Percentiles rank a stretch among this genome's conserved stretches.
phyloP scores from a whole-genome alignment of 2,888 invertebrate genomes.

The Zootermopsis nevadensis region DNA sequence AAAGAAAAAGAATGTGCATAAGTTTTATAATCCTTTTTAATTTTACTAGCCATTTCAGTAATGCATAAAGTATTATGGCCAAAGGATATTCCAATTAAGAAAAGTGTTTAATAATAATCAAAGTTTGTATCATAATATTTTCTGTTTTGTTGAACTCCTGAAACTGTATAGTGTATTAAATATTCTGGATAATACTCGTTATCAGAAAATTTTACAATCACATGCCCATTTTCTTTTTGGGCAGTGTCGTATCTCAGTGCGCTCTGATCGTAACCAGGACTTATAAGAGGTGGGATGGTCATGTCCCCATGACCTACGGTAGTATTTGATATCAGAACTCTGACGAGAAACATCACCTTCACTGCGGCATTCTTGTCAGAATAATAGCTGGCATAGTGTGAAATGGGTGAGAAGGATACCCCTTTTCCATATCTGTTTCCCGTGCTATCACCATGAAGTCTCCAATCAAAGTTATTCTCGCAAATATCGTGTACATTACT shows the following conservation, averaged over 20 bases:
- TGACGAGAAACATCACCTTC: conserved; percentile 57
- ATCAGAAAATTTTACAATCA: conserved; percentile 58
- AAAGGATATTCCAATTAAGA: background rate
- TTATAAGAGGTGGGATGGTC: conserved; percentile 54
- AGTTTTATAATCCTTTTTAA: no score
- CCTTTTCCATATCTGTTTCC: conserved; percentile 16
- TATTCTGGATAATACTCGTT: conserved; percentile 58
- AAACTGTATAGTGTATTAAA: conserved; percentile 55
- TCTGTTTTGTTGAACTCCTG: background rate
- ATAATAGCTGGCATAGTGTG: conserved; percentile 29
- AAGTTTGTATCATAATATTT: background rate
- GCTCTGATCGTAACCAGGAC: background rate
- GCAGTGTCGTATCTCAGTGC: conserved; percentile 56
- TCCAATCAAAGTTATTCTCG: conserved; percentile 26
- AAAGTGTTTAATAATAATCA: background rate
- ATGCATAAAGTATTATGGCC: no score
- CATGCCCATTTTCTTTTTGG: conserved; percentile 55
- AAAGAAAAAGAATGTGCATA: no score
- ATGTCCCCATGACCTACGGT: conserved; percentile 55
- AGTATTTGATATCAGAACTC: conserved; percentile 54
- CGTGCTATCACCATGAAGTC: background rate
- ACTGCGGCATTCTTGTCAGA: conserved; percentile 14
- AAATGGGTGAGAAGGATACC: conserved; percentile 13
- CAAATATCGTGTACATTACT: background rate
- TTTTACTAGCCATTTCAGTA: no score